Percentiles rank a stretch among this genome's conserved stretches.
Conservation (phyloP, 1,140 invertebrate genomes). For the Papilio helenus region DNA sequence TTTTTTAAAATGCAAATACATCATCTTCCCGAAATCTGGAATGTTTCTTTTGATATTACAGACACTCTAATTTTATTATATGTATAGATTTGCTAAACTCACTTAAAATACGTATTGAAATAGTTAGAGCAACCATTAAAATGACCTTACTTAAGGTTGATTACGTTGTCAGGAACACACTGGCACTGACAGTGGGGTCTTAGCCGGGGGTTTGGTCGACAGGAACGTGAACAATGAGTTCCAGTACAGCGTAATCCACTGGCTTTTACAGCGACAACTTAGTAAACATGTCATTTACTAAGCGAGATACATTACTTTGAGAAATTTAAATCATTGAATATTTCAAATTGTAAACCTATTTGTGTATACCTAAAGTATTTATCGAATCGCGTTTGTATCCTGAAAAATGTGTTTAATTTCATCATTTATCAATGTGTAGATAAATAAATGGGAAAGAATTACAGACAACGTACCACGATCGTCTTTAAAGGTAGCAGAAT, state of each 20-base stretch:
- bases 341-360: not conserved
- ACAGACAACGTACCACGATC: not conserved
- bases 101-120: not conserved
- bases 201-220: not conserved
- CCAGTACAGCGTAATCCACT: conserved; percentile 7
- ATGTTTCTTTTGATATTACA: too few species aligned
- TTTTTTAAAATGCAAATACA: too few species aligned
- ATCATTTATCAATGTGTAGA: too few species aligned
- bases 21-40: too few species aligned
- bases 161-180: conserved; percentile 7
- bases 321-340: not conserved
- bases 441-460: not conserved
- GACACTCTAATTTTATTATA: too few species aligned
- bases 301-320: not conserved
- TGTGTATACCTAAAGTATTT: too few species aligned
- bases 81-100: too few species aligned
- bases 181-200: conserved; percentile 13
- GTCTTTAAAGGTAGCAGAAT: too few species aligned
- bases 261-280: conserved; percentile 10
- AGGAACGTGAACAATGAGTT: conserved; percentile 20
- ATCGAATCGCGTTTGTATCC: too few species aligned
- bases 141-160: not conserved
- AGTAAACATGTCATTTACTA: conserved; percentile 1
- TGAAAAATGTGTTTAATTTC: too few species aligned
- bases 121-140: not conserved